Conservation (phyloP, 1,140 invertebrate genomes). For the Cydia amplana region DNA sequence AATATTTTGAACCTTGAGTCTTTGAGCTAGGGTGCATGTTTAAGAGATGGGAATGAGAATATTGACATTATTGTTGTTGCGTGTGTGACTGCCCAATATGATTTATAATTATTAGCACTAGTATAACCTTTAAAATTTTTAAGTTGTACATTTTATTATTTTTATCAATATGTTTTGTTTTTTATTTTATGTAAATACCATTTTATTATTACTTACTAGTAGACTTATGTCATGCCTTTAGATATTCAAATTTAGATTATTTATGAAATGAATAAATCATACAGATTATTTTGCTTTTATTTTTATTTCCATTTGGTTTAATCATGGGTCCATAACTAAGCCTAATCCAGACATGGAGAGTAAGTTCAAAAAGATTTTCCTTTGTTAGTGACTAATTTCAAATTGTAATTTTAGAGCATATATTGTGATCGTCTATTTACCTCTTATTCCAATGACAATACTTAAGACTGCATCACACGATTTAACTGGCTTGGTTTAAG, state of each 20-base stretch:
- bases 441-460: slow-evolving; percentile 67
- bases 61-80: slow-evolving; percentile 14
- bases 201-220: slow-evolving; percentile 65
- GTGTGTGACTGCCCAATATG: not conserved
- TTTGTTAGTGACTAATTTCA: not conserved
- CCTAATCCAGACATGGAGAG: slow-evolving; percentile 41
- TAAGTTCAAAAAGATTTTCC: slow-evolving; percentile 41
- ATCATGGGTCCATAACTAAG: slow-evolving; percentile 55
- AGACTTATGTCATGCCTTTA: slow-evolving; percentile 58
- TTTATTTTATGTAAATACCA: slow-evolving; percentile 72
- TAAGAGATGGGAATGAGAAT: not conserved
- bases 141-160: slow-evolving; percentile 75
- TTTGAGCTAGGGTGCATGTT: not conserved
- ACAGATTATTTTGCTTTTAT: slow-evolving; percentile 58
- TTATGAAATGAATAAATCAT: slow-evolving; percentile 74
- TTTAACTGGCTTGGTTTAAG: not conserved
- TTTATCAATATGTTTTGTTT: slow-evolving; percentile 53
- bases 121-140: slow-evolving; percentile 51
- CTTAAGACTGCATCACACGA: slow-evolving; percentile 34
- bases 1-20: not conserved
- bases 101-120: slow-evolving; percentile 36
- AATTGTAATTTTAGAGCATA: slow-evolving; percentile 23
- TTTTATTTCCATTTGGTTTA: slow-evolving; percentile 42
- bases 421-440: slow-evolving; percentile 48
- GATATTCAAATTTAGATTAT: slow-evolving; percentile 71